Conservation (phyloP, 2,113 vertebrate species). For the Cyanoliseus patagonus region DNA sequence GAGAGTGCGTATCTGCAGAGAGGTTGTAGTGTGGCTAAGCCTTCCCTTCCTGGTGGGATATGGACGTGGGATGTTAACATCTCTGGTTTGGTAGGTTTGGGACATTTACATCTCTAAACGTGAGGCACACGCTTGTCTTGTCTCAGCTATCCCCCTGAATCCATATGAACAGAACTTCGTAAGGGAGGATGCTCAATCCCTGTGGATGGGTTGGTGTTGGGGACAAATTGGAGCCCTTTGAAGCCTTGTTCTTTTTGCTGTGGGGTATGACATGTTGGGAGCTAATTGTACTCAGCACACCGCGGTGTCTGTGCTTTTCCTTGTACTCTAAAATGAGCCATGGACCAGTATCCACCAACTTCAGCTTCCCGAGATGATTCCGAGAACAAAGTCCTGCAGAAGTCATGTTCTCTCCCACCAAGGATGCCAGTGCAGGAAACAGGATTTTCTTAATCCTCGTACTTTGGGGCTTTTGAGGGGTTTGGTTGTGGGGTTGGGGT, state of each 20-base stretch:
- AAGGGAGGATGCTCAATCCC: neutral
- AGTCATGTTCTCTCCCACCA: neutral
- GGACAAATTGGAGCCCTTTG: neutral
- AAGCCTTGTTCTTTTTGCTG: neutral
- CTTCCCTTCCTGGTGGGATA: neutral
- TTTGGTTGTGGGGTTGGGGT: neutral
- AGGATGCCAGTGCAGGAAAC: neutral
- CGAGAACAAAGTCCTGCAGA: neutral
- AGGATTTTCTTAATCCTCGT: neutral
- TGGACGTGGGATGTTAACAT: neutral
- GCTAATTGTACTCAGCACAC: neutral
- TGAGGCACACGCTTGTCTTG: neutral
- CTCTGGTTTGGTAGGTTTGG: neutral
- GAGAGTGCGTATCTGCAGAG: neutral
- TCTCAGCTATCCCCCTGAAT: neutral
- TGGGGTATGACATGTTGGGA: neutral
- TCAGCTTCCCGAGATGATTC: neutral
- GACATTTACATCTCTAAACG: neutral
- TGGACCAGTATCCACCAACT: neutral
- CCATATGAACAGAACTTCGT: no score
- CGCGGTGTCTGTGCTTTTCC: fast-evolving
- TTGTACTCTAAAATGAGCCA: neutral
- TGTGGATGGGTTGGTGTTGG: neutral
- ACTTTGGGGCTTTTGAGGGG: neutral
- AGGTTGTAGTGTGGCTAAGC: neutral